Evolutionary conservation across 2,888 invertebrate genomes (phyloP).

Genomic region (Atherix ibis): DNA sequence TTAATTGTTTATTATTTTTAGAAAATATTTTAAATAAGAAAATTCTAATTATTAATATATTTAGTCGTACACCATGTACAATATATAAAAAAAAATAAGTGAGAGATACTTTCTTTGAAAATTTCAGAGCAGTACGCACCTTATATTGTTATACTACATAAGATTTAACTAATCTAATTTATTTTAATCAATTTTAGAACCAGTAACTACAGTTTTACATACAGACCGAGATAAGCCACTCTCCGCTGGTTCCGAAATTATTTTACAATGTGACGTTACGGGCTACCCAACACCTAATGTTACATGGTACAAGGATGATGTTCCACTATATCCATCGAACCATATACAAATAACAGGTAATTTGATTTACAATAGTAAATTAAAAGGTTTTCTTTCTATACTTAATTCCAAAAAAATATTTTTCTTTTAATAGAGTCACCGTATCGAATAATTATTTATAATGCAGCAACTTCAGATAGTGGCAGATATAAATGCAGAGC

Average conservation of each 20-base stretch:
- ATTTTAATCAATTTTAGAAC: constrained; percentile 37
- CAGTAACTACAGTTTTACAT: constrained; percentile 48
- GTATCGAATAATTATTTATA: constrained; percentile 50
- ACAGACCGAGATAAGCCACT: constrained; percentile 34
- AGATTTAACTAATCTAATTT: constrained; percentile 6
- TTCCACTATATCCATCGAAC: constrained; percentile 36
- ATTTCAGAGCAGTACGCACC: too few relatives aligned
- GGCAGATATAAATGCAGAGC: constrained; percentile 76
- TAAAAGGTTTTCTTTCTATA: constrained; percentile 3
- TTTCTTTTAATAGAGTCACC: constrained; percentile 37
- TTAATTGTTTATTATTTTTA: too few relatives aligned
- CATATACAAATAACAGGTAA: constrained; percentile 51
- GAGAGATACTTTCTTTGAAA: too few relatives aligned
- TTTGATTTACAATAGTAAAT: too few relatives aligned
- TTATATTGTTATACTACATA: too few relatives aligned
- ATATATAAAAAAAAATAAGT: too few relatives aligned
- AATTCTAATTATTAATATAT: too few relatives aligned
- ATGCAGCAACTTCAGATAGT: constrained; percentile 49
- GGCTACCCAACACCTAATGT: constrained; percentile 64
- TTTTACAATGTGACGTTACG: constrained; percentile 56
- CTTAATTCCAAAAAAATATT: constrained; percentile 3
- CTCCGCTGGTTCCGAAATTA: constrained; percentile 50
- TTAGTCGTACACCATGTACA: too few relatives aligned
- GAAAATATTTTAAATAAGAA: too few relatives aligned
- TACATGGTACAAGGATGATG: constrained; percentile 66